Evolutionary conservation across 2,113 vertebrate genomes (phyloP), one percentile per base, ranked within the genome.

Genomic region (Burhinus bistriatus): DNA sequence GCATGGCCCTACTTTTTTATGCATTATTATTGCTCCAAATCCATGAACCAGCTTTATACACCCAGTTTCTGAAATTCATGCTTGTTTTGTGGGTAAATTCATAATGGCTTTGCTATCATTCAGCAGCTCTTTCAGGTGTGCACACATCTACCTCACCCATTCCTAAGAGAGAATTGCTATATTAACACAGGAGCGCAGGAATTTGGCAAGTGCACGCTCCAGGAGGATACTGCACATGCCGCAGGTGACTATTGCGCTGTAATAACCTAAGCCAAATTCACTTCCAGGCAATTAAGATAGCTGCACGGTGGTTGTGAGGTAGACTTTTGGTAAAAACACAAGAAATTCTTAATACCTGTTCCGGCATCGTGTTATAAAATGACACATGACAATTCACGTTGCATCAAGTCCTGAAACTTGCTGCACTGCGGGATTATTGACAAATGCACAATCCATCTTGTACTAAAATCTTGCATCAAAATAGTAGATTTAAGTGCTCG

Each of bases 161-260:
- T 71, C 44, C 32, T 44, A 45, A 14, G 49, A 58, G 5, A 49
- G 45, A 80, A 61, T 2, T 25, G 22, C 36, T 79, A 5, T 3
- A 52, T 64, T 40, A 87, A 71, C 42, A 38, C 0, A 0, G 72
- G 29, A 72, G 36, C n/a, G 76, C 14, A 8, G 0, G 1, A 21
- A 72, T 25, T 47, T 2, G 7, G n/a, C 14, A 76, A 82, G 32
- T 3, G 29, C 22, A n/a, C 6, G 8, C 30, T 81, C 64, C 17
- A 4, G 26, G 7, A 49, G 23, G 44, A 51, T 32, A 49, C n/a
- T 27, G n/a, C 11, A 13, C 36, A 5, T 30, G 61, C 20, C 3
- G 0, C 57, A 49, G 38, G 38, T 0, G 1, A 52, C 42, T 38
- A 22, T 12, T 57, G 42, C 20, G 25, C 69, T 51, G 34, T 7